A percentile compares a stretch with the other conserved stretches of the same genome.
Conservation (phyloP, 2,113 vertebrate species). For the Perca schrenkii region DNA sequence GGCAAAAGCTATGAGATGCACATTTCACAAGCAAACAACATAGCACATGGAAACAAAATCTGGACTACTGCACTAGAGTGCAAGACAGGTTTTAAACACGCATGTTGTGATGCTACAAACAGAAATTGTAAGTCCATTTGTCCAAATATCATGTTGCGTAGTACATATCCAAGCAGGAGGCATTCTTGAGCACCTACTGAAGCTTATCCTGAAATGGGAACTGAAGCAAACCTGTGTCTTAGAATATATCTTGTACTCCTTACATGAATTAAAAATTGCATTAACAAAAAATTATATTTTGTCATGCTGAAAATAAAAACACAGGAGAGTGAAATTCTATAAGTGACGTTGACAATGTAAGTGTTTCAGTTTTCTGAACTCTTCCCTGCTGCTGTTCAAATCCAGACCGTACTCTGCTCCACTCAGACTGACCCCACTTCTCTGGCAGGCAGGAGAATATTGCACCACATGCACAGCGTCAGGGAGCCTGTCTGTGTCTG, state of each 20-base stretch:
- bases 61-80: background rate
- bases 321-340: constrained; percentile 16
- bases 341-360: background rate
- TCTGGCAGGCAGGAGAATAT: constrained; percentile 56
- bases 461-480: constrained; percentile 48
- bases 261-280: background rate
- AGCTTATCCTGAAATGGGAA: background rate
- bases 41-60: constrained; percentile 1
- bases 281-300: too few relatives aligned
- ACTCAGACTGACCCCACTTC: constrained; percentile 49
- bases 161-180: background rate
- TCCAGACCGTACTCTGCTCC: constrained; percentile 38
- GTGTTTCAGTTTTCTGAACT: constrained; percentile 31
- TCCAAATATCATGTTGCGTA: background rate
- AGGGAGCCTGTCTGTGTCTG: constrained; percentile 34
- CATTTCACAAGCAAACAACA: constrained; percentile 39
- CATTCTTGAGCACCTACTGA: background rate
- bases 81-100: background rate
- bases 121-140: background rate
- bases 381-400: background rate
- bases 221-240: background rate
- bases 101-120: background rate
- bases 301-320: background rate
- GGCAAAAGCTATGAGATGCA: constrained; percentile 43
- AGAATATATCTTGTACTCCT: background rate